These are phyloP conservation scores for Cherax quadricarinatus DNA, from an alignment of 1,140 invertebrate genomes.

Conservation along the genomic window DNA sequence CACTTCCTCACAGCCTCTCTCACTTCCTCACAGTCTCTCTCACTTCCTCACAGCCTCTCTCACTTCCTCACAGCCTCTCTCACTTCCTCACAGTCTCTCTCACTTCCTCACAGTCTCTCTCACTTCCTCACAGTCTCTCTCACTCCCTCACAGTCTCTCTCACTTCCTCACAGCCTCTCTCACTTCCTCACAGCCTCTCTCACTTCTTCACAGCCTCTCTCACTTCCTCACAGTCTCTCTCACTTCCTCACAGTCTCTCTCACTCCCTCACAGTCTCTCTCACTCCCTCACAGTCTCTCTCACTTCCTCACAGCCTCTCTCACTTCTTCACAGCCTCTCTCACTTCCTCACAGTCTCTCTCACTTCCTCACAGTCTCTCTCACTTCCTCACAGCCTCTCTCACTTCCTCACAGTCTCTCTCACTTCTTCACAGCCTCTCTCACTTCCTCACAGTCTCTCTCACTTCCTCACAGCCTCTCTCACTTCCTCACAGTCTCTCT, in stretches of 20 bases:
- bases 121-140: too few species aligned
- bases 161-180: neutral
- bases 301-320: neutral
- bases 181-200: constrained; percentile 5
- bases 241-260: too few species aligned
- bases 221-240: constrained; percentile 1
- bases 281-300: too few species aligned
- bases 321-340: neutral
- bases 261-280: neutral
- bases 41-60: too few species aligned
- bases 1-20: constrained; percentile 5
- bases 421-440: neutral
- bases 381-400: too few species aligned
- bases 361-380: too few species aligned
- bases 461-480: neutral
- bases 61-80: constrained; percentile 5
- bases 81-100: too few species aligned
- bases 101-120: neutral
- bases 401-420: constrained; percentile 1
- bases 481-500: constrained; percentile 1
- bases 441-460: constrained; percentile 1
- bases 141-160: neutral
- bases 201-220: neutral
- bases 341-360: constrained; percentile 1
- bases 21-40: too few species aligned